Evolutionary conservation across 2,113 vertebrate species (phyloP).

Genomic region (Natator depressus): DNA sequence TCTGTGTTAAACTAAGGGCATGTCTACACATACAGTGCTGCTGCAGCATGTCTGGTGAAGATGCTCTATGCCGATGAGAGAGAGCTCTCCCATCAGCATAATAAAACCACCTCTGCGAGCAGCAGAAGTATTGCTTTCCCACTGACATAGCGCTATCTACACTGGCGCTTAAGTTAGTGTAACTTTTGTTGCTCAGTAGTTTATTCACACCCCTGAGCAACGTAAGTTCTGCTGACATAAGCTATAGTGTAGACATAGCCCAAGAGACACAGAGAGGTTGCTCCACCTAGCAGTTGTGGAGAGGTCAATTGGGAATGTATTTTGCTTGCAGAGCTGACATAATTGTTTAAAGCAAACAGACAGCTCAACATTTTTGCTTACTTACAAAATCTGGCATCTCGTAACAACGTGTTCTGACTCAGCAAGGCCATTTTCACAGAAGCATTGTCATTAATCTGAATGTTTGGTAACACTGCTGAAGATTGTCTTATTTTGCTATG

Average conservation of each 20-base stretch:
- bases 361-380: conserved; percentile 66
- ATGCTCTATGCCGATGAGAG: too few relatives aligned
- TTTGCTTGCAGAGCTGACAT: conserved; percentile 56
- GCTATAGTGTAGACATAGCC: too few relatives aligned
- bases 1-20: conserved; percentile 9
- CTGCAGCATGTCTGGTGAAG: too few relatives aligned
- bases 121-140: too few relatives aligned
- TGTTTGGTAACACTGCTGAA: conserved; percentile 53
- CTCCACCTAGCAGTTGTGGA: conserved; percentile 14
- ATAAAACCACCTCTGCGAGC: too few relatives aligned
- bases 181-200: too few relatives aligned
- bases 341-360: conserved; percentile 62
- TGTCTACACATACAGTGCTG: too few relatives aligned
- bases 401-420: conserved; percentile 52
- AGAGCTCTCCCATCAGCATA: too few relatives aligned
- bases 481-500: conserved; percentile 34
- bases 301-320: conserved; percentile 32
- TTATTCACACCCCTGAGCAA: too few relatives aligned
- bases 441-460: conserved; percentile 42
- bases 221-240: too few relatives aligned
- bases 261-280: not conserved
- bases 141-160: too few relatives aligned
- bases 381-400: conserved; percentile 55
- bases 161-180: too few relatives aligned
- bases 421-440: conserved; percentile 44